Percentiles rank a stretch among this genome's conserved stretches.
These are phyloP conservation scores for Chloebia gouldiae DNA, from an alignment of 2,113 vertebrate species.

Conservation along the genomic window DNA sequence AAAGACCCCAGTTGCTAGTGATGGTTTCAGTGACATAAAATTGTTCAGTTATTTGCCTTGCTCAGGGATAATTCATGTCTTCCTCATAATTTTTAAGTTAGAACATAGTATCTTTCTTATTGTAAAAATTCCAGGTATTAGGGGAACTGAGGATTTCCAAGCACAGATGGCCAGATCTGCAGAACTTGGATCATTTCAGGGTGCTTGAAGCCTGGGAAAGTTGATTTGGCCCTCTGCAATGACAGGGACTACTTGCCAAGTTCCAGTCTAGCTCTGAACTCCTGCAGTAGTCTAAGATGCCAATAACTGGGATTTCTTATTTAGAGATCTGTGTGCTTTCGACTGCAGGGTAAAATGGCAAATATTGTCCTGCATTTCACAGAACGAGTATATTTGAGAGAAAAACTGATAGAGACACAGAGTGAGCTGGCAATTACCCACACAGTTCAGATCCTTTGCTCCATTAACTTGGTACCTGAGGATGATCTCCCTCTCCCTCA, in stretches of 20 bases:
- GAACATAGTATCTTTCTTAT: conserved; percentile 6
- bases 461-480: neutral
- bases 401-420: neutral
- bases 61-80: neutral
- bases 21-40: neutral
- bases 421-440: neutral
- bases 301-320: conserved; percentile 50
- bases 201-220: conserved; percentile 60
- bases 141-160: conserved; percentile 53
- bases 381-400: neutral
- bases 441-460: neutral
- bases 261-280: conserved; percentile 62
- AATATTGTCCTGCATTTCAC: neutral
- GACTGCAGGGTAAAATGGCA: conserved; percentile 21
- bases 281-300: conserved; percentile 43
- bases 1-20: neutral
- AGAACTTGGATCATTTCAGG: conserved; percentile 57
- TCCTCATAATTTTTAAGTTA: neutral
- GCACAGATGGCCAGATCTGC: conserved; percentile 63
- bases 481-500: neutral
- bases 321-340: conserved; percentile 47
- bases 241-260: conserved; percentile 53
- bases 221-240: conserved; percentile 62
- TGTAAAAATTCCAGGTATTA: conserved; percentile 56
- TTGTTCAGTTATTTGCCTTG: neutral